These are phyloP conservation scores for Plebejus argus DNA, from an alignment of 2,888 invertebrate genomes.

Conservation along the genomic window DNA sequence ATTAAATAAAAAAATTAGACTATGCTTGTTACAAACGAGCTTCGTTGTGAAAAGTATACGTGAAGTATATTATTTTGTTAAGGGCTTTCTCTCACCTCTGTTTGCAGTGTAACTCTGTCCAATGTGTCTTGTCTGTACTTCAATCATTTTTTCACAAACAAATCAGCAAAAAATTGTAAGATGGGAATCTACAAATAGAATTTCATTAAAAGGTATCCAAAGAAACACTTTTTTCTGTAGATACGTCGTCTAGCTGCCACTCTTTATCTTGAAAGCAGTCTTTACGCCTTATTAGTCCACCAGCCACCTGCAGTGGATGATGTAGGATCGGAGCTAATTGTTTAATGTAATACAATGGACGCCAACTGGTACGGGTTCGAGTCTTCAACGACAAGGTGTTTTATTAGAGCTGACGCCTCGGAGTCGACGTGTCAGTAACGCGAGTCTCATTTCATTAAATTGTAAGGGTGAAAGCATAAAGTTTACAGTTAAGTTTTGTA, in stretches of 20 bases:
- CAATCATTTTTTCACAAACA: background rate
- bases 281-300: constrained; percentile 17
- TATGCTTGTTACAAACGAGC: background rate
- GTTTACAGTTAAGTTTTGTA: background rate
- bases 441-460: background rate
- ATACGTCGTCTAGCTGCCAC: constrained; percentile 4
- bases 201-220: background rate
- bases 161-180: background rate
- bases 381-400: constrained; percentile 27
- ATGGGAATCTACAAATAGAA: background rate
- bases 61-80: too few species aligned
- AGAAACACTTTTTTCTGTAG: constrained; percentile 5
- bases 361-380: constrained; percentile 21
- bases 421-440: constrained; percentile 4
- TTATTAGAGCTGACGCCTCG: constrained; percentile 19
- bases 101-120: too few species aligned
- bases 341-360: constrained; percentile 27
- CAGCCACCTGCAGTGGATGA: too few species aligned
- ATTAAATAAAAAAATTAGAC: too few species aligned
- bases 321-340: constrained; percentile 24
- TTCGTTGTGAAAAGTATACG: background rate
- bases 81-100: background rate
- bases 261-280: constrained; percentile 18
- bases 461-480: background rate
- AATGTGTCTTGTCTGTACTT: background rate